Evolutionary conservation across 2,113 vertebrate species (phyloP).

Genomic region (Nothocercus nigrocapillus): DNA sequence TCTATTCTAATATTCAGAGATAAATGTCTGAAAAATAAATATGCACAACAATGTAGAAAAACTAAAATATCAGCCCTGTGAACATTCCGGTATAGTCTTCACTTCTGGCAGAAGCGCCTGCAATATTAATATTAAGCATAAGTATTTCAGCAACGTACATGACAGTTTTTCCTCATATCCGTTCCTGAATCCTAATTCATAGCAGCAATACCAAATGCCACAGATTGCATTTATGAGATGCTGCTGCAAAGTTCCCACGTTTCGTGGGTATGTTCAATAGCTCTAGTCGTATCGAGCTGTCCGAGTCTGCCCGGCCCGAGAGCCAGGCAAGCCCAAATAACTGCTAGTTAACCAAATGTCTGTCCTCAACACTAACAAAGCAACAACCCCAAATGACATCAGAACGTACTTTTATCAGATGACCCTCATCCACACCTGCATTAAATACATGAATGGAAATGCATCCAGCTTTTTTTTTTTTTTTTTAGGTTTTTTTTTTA

Average conservation of each 20-base stretch:
- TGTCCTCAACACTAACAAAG: not conserved
- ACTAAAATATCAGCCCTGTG: not conserved
- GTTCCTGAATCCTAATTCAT: not conserved
- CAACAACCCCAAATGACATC: not conserved
- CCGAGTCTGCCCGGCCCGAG: no score
- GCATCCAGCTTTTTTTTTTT: not conserved
- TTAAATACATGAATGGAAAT: not conserved
- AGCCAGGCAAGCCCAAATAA: not conserved
- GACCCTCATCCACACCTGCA: not conserved
- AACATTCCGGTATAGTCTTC: not conserved
- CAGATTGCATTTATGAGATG: not conserved
- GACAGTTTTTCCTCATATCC: not conserved
- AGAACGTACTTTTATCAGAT: not conserved
- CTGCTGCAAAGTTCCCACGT: rapidly evolving
- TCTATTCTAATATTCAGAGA: not conserved
- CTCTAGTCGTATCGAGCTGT: not conserved
- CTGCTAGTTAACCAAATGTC: not conserved
- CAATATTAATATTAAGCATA: not conserved
- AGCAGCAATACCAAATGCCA: not conserved
- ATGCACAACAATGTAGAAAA: not conserved
- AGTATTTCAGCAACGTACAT: not conserved
- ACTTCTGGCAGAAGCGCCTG: not conserved
- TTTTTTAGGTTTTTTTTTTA: no score
- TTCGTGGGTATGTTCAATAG: not conserved
- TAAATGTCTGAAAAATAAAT: not conserved